phyloP scores from a whole-genome alignment of 2,888 invertebrate genomes.

The Scaeva pyrastri region DNA sequence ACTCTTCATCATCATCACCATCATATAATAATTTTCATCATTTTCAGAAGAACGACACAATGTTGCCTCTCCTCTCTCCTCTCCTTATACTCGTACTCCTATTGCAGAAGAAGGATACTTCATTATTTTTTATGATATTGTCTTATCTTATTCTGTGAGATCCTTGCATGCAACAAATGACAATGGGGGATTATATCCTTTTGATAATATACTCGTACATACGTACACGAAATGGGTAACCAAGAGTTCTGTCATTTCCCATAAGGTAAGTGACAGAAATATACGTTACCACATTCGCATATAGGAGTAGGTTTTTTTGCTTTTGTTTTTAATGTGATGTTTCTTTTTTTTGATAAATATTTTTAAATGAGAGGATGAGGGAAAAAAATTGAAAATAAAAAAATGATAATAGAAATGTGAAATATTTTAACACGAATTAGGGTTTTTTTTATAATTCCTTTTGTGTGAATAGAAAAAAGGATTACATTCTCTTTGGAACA shows the following conservation, averaged over 20 bases:
- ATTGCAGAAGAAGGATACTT: conserved; percentile 57
- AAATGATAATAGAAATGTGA: no score
- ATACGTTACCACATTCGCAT: not conserved
- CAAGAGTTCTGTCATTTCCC: conserved; percentile 7
- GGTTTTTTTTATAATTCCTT: no score
- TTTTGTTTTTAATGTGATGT: no score
- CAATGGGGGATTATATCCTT: conserved; percentile 69
- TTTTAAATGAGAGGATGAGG: no score
- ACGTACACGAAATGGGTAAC: conserved; percentile 39
- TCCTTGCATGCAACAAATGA: conserved; percentile 74
- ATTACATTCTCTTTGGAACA: no score
- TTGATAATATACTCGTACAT: conserved; percentile 36
- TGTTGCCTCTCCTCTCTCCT: conserved; percentile 13
- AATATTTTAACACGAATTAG: no score
- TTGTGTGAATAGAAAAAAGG: no score
- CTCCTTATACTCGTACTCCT: not conserved
- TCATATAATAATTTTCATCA: conserved; percentile 28
- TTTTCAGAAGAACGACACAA: conserved; percentile 38
- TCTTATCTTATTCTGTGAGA: conserved; percentile 52
- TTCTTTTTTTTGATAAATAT: no score
- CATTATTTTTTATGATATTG: conserved; percentile 73
- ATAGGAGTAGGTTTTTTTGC: not conserved
- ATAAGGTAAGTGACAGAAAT: conserved; percentile 11
- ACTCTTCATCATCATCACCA: conserved; percentile 1
- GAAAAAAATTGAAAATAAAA: no score